Base-by-base conservation (phyloP, 2,113 vertebrate genomes). In the Cyphotilapia sp. region DNA sequence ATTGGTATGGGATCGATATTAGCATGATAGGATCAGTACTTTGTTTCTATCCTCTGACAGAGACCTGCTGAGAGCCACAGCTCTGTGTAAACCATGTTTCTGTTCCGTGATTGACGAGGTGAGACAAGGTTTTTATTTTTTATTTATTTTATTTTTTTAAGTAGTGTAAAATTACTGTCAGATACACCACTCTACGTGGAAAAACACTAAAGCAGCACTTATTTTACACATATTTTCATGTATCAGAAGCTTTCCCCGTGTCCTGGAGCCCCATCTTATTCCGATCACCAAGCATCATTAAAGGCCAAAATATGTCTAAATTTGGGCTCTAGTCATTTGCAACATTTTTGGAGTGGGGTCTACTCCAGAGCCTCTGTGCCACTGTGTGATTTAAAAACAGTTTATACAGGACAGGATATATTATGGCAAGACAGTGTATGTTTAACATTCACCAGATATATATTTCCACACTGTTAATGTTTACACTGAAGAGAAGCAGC, bases 371-470 rank as follows among this genome's bases (percentile, higher is more conserved):
- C 31, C 8, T 11, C 19, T 10, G 8, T 42, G 42, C 54, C 24
- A 14, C 19, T 51, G 69, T 88, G 51, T 85, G 71, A 51, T 83
- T 83, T 81, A 85, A 61, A 78, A 86, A 82, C 57, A 61, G 89
- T 87, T 88, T 85, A 74, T n/a, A 66, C 82, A 88, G 47, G 6
- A 14, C 19, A 5, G 71, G 6, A 82, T 84, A 42, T 83, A 27
- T 76, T 29, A 82, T 0, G 27, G 69, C 4, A 24, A 31, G 5
- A 83, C 56, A 35, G 53, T 47, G 84, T 88, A 56, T 13, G 82
- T 80, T 54, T 91, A 82, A 92, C 66, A 80, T 16, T 33, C 11
- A 71, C 63, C 89, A 92, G 88, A 61, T 1, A 82, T 69, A 31
- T 22, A 53, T 45, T 78, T 59, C 57, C 17, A 24, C 57, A 80